Evolutionary conservation across 2,113 vertebrate genomes (phyloP).

Genomic region (Nanorana parkeri): DNA sequence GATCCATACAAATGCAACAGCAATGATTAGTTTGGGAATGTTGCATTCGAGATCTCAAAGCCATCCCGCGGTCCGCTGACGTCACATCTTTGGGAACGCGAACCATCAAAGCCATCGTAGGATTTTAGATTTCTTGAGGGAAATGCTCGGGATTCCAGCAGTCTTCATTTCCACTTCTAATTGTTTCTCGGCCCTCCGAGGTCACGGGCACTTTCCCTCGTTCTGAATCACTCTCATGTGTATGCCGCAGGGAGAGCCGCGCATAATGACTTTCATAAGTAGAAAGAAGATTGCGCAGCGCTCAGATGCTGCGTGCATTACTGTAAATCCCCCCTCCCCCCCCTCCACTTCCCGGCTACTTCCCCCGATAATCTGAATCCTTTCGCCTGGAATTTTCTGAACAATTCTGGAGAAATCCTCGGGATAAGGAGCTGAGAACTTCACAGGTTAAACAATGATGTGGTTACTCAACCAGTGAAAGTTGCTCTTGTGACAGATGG

Average conservation of each 20-base stretch:
- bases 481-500: neutral
- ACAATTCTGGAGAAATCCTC: neutral
- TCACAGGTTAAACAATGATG: neutral
- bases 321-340: neutral
- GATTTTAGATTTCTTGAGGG: slow-evolving; percentile 30
- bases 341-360: neutral
- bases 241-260: neutral
- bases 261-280: neutral
- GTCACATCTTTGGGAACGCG: slow-evolving; percentile 6
- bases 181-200: slow-evolving; percentile 13
- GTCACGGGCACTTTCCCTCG: slow-evolving; percentile 12
- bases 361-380: neutral
- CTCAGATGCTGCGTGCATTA: neutral
- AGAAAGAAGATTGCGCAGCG: neutral
- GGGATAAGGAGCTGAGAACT: neutral
- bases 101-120: neutral
- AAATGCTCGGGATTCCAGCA: slow-evolving; percentile 26
- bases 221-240: slow-evolving; percentile 29
- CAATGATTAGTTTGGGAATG: too few species aligned
- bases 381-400: neutral
- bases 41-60: neutral
- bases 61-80: slow-evolving; percentile 11
- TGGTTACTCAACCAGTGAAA: neutral
- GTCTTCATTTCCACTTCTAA: slow-evolving; percentile 26
- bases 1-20: too few species aligned